A percentile compares a stretch with the other conserved stretches of the same genome.
Conservation (phyloP, 1,140 invertebrate genomes). For the Drosophila baimaii region DNA sequence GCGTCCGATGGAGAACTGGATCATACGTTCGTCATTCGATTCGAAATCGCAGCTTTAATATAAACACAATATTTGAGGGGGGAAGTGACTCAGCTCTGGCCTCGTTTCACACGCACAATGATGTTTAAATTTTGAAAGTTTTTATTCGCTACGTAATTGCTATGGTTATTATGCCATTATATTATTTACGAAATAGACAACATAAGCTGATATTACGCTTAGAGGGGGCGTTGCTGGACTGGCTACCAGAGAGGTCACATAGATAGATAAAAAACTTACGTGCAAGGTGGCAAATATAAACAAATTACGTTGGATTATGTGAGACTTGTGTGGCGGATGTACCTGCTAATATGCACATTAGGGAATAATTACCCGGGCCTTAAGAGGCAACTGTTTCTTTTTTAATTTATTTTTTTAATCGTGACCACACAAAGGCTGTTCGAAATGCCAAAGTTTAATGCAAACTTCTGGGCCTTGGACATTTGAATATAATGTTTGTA, state of each 20-base stretch:
- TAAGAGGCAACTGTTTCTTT: slow-evolving; percentile 10
- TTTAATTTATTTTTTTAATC: slow-evolving; percentile 19
- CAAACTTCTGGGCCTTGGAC: neutral
- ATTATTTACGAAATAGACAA: slow-evolving; percentile 10
- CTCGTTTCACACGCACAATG: slow-evolving; percentile 89
- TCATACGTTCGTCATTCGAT: slow-evolving; percentile 19
- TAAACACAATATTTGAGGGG: slow-evolving; percentile 4
- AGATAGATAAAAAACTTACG: slow-evolving; percentile 25
- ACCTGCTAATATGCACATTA: slow-evolving; percentile 97
- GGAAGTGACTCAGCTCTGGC: slow-evolving; percentile 50
- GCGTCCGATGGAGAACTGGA: slow-evolving; percentile 1
- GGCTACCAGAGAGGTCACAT: slow-evolving; percentile 25
- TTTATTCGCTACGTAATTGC: slow-evolving; percentile 37
- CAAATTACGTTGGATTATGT: slow-evolving; percentile 17
- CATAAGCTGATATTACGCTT: slow-evolving; percentile 1
- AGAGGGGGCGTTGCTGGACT: slow-evolving; percentile 34
- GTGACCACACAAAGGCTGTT: slow-evolving; percentile 45
- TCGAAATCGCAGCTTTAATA: slow-evolving; percentile 20
- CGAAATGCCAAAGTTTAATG: slow-evolving; percentile 10
- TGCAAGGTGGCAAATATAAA: slow-evolving; percentile 25
- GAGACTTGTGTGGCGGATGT: slow-evolving; percentile 14
- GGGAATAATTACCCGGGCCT: slow-evolving; percentile 89
- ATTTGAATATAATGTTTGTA: neutral
- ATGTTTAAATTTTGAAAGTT: slow-evolving; percentile 40
- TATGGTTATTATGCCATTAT: slow-evolving; percentile 3